Evolutionary conservation across 2,797 vertebrate genomes (phyloP).

Genomic region (Aplochiton taeniatus): DNA sequence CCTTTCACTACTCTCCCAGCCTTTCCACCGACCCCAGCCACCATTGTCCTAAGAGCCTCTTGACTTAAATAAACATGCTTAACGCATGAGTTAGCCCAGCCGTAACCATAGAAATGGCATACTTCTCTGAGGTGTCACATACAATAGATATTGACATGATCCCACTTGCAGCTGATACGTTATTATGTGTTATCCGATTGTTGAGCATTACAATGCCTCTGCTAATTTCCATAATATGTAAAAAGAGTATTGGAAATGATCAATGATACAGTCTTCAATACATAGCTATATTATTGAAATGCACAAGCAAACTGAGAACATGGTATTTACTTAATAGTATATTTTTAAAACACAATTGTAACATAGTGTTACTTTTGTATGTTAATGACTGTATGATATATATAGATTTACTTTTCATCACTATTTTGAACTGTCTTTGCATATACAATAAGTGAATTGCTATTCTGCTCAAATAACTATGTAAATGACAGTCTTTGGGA

Average conservation of each 20-base stretch:
- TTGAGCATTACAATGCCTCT: conserved; percentile 5
- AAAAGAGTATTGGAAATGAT: conserved; percentile 3
- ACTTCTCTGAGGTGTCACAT: conserved; percentile 57
- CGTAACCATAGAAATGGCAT: conserved; percentile 69
- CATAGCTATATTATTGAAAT: too few relatives aligned
- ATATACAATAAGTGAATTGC: too few relatives aligned
- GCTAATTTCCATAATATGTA: conserved; percentile 2
- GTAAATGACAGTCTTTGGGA: conserved; percentile 20
- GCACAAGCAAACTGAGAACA: too few relatives aligned
- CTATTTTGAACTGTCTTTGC: too few relatives aligned
- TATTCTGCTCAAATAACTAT: too few relatives aligned
- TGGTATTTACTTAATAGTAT: too few relatives aligned
- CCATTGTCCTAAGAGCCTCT: conserved; percentile 57
- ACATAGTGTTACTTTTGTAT: too few relatives aligned
- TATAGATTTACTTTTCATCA: too few relatives aligned
- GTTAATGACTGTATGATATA: too few relatives aligned
- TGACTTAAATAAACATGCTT: conserved; percentile 60
- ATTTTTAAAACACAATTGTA: too few relatives aligned
- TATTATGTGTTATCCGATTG: conserved; percentile 11
- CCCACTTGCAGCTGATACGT: conserved; percentile 32
- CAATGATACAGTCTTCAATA: neutral
- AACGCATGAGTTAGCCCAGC: conserved; percentile 41
- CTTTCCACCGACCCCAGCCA: conserved; percentile 8
- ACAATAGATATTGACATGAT: conserved; percentile 30
- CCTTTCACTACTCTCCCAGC: neutral